These are phyloP conservation scores for Tetheella fluctuosa DNA, from an alignment of 2,888 invertebrate species.

Conservation along the genomic window DNA sequence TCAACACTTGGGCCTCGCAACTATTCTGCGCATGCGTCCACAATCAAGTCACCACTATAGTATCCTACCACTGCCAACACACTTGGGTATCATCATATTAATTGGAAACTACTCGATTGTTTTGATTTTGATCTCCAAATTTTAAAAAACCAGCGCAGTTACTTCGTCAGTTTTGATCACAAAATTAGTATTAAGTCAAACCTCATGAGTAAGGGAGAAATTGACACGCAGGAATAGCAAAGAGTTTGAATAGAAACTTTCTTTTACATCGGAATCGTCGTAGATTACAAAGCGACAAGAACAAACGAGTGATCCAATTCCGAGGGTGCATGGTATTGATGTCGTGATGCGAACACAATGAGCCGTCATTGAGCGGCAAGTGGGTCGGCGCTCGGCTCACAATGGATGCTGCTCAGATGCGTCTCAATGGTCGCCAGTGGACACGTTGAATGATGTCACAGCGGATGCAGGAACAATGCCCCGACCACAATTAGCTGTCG, in stretches of 20 bases:
- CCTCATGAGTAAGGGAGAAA: neutral
- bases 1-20: neutral
- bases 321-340: constrained; percentile 32
- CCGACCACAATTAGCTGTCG: constrained; percentile 55
- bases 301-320: constrained; percentile 36
- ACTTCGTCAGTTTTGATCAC: neutral
- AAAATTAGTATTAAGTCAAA: neutral
- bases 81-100: neutral
- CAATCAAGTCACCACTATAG: neutral
- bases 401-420: constrained; percentile 57
- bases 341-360: constrained; percentile 56
- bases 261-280: constrained; percentile 15
- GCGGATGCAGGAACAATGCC: constrained; percentile 68
- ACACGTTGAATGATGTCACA: constrained; percentile 57
- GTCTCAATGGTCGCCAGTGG: constrained; percentile 46
- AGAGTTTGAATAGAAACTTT: constrained; percentile 13
- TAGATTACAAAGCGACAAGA: constrained; percentile 24
- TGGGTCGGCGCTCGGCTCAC: constrained; percentile 50
- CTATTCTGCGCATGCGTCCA: neutral
- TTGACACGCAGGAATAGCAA: neutral
- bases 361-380: constrained; percentile 53
- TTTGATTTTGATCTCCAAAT: neutral
- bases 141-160: neutral
- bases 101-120: neutral
- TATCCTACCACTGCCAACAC: neutral